These are phyloP conservation scores for Pseudomyrmex sp. DNA, from an alignment of 1,140 invertebrate genomes.

Conservation along the genomic window DNA sequence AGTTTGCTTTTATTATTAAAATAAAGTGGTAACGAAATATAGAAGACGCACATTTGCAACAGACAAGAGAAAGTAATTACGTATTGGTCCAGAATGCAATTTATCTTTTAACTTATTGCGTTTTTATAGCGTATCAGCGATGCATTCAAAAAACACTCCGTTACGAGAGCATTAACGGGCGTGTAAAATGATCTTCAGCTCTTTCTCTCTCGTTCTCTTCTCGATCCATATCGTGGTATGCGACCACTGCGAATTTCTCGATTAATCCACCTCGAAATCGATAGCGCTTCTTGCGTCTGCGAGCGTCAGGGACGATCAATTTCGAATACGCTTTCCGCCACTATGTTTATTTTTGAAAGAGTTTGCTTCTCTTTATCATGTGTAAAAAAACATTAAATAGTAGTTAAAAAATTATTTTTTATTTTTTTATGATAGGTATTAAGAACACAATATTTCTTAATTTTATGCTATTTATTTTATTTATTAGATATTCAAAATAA, in stretches of 20 bases:
- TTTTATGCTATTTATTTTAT: too few relatives aligned
- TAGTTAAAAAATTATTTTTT: not conserved
- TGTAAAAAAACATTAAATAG: not conserved
- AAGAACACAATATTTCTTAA: too few relatives aligned
- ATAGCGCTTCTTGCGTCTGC: constrained; percentile 48
- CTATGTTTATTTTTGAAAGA: too few relatives aligned
- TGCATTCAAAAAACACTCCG: constrained; percentile 44
- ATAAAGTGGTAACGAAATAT: constrained; percentile 45
- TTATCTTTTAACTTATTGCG: constrained; percentile 53
- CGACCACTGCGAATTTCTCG: constrained; percentile 52
- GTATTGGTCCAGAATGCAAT: constrained; percentile 28
- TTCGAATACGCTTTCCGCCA: constrained; percentile 1
- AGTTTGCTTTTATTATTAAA: constrained; percentile 45
- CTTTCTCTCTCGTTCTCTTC: constrained; percentile 2
- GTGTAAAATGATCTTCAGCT: constrained; percentile 52
- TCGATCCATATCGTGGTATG: constrained; percentile 42
- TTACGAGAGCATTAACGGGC: constrained; percentile 58
- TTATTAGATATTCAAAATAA: too few relatives aligned
- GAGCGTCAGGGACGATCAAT: constrained; percentile 53
- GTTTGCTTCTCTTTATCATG: constrained; percentile 7
- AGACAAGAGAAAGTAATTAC: constrained; percentile 52
- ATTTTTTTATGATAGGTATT: not conserved
- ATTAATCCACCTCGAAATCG: constrained; percentile 60
- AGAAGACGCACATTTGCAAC: constrained; percentile 14
- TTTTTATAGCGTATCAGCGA: constrained; percentile 45